These are phyloP conservation scores for Apamea crenata DNA, from an alignment of 2,888 invertebrate genomes.

Conservation along the genomic window DNA sequence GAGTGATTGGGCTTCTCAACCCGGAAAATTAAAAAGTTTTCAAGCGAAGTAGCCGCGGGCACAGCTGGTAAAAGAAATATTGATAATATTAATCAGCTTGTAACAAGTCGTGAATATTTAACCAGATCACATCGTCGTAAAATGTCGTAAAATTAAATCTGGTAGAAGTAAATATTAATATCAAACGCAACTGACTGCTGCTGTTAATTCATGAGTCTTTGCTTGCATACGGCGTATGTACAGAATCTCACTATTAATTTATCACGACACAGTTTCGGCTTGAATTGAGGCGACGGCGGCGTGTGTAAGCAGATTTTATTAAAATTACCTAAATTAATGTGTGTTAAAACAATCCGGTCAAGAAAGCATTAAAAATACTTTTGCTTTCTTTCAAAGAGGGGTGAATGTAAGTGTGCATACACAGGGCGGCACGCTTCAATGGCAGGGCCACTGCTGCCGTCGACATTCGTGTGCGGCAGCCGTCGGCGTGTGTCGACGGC, in stretches of 20 bases:
- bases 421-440: too few relatives aligned
- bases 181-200: background rate
- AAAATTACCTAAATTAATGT: background rate
- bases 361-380: background rate
- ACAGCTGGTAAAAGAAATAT: slow-evolving; percentile 9
- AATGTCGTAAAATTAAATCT: slow-evolving; percentile 5
- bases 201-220: slow-evolving; percentile 17
- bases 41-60: background rate
- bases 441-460: too few relatives aligned
- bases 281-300: background rate
- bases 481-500: too few relatives aligned
- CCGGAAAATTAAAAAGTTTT: slow-evolving; percentile 17
- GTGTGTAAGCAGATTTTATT: background rate
- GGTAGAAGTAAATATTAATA: slow-evolving; percentile 8
- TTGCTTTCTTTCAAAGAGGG: background rate
- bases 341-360: background rate
- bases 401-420: background rate
- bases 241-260: background rate
- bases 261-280: background rate
- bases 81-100: background rate
- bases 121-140: background rate
- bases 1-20: background rate
- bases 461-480: too few relatives aligned
- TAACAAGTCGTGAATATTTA: slow-evolving; percentile 23
- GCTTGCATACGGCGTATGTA: background rate